Conservation (phyloP, 1,140 invertebrate genomes). For the Aphelinus certus region DNA sequence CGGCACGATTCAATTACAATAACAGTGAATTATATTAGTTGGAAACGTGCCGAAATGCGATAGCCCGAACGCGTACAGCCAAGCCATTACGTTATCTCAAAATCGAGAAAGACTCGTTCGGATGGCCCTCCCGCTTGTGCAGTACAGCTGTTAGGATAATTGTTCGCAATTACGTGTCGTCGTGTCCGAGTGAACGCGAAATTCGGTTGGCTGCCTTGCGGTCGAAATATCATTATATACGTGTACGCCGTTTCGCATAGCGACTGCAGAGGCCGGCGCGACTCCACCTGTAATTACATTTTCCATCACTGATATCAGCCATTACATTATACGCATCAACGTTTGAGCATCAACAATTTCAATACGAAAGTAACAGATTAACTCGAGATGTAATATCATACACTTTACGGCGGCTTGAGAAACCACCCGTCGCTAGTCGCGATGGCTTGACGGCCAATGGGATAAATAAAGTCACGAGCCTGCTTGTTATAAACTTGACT, state of each 20-base stretch:
- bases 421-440: too few species aligned
- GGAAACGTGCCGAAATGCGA: too few species aligned
- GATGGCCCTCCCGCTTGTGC: background rate
- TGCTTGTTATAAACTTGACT: too few species aligned
- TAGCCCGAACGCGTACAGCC: background rate
- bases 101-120: conserved; percentile 26
- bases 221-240: conserved; percentile 20
- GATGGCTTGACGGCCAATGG: too few species aligned
- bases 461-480: too few species aligned
- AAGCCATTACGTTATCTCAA: conserved; percentile 24
- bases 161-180: conserved; percentile 32
- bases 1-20: too few species aligned
- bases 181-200: conserved; percentile 33
- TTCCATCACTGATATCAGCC: conserved; percentile 59
- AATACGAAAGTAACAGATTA: too few species aligned
- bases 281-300: conserved; percentile 53
- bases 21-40: too few species aligned
- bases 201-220: conserved; percentile 28
- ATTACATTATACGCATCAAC: conserved; percentile 49
- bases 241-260: conserved; percentile 34
- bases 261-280: background rate
- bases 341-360: too few species aligned
- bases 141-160: conserved; percentile 23
- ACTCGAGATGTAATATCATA: too few species aligned
- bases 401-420: too few species aligned